Evolutionary conservation across 2,888 invertebrate species (phyloP).

Genomic region (Idaea straminata): DNA sequence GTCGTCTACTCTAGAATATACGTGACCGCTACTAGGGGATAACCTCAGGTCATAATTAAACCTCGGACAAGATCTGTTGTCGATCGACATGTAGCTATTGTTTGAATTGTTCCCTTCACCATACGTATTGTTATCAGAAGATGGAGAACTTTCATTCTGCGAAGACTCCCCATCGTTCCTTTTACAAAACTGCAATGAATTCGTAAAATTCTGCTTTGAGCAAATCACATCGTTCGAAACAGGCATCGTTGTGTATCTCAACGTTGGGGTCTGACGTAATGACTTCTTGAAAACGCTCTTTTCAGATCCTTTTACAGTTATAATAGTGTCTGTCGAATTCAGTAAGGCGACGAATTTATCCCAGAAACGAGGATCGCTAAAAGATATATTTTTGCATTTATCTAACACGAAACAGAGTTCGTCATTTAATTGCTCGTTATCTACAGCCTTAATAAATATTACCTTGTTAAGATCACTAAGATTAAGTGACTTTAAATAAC

Average conservation of each 20-base stretch:
- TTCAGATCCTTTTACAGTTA: slow-evolving; percentile 69
- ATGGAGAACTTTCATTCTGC: slow-evolving; percentile 81
- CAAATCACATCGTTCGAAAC: slow-evolving; percentile 71
- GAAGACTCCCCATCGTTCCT: slow-evolving; percentile 73
- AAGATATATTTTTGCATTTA: slow-evolving; percentile 84
- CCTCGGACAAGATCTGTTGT: slow-evolving; percentile 77
- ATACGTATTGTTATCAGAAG: slow-evolving; percentile 80
- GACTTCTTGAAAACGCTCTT: slow-evolving; percentile 77
- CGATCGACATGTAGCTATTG: slow-evolving; percentile 85
- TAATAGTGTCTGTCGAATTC: slow-evolving; percentile 82
- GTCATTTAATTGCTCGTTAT: slow-evolving; percentile 72
- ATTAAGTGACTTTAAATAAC: slow-evolving; percentile 71
- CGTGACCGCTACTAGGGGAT: slow-evolving; percentile 75
- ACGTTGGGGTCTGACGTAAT: slow-evolving; percentile 68
- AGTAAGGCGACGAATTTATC: slow-evolving; percentile 89
- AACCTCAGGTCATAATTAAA: slow-evolving; percentile 79
- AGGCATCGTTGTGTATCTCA: slow-evolving; percentile 80
- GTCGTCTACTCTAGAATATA: slow-evolving; percentile 76
- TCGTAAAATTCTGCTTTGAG: slow-evolving; percentile 78
- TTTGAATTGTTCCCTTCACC: slow-evolving; percentile 83
- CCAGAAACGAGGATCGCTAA: slow-evolving; percentile 92
- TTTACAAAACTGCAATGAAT: slow-evolving; percentile 72
- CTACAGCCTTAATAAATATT: slow-evolving; percentile 70
- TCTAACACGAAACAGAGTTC: slow-evolving; percentile 70
- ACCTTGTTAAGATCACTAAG: slow-evolving; percentile 72